Evolutionary conservation across 2,797 vertebrate species (phyloP), one percentile per base, ranked within the genome.

Genomic region (Smutsia gigantea): DNA sequence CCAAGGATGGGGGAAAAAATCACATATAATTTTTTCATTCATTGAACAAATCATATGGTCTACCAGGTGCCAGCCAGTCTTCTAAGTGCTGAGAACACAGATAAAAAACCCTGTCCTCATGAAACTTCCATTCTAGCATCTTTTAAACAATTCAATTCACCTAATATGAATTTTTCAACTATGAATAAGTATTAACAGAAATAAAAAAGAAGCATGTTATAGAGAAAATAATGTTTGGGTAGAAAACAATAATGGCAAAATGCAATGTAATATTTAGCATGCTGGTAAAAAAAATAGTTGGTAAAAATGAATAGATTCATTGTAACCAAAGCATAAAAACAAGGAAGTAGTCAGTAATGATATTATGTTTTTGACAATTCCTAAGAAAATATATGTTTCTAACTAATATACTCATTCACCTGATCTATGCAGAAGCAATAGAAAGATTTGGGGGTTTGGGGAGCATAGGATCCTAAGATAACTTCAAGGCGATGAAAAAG

Each of bases 341-440:
- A 64, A 82, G 96, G n/a, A 87, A 57, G 21, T 85, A 93, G 84
- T 69, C 19, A 79, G n/a, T 13, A 89, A 74, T 25, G 49, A 81
- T 57, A 82, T 8, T 64, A 53, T 25, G 18, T 77, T 10, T n/a
- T 86, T 74, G 46, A 66, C 27, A 92, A 71, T 59, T 63, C n/a
- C n/a, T 72, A 63, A 86, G 55, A 74, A 84, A 74, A 83, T 68
- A 39, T 11, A 66, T 49, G 7, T 27, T 57, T 27, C 61, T 81
- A 57, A 57, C 31, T 11, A 46, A 46, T 79, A 55, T 75, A 75
- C 14, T 81, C 78, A 59, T 13, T 78, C 19, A 82, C 15, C 31
- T 84, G 2, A 83, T 68, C 39, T 49, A 92, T 81, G 46, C 34
- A 93, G 95, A 96, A 86, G 42, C 42, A 31, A 84, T 2, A 51